These are phyloP conservation scores for Eustalomyia histrio DNA, from an alignment of 2,888 invertebrate genomes.

Conservation along the genomic window DNA sequence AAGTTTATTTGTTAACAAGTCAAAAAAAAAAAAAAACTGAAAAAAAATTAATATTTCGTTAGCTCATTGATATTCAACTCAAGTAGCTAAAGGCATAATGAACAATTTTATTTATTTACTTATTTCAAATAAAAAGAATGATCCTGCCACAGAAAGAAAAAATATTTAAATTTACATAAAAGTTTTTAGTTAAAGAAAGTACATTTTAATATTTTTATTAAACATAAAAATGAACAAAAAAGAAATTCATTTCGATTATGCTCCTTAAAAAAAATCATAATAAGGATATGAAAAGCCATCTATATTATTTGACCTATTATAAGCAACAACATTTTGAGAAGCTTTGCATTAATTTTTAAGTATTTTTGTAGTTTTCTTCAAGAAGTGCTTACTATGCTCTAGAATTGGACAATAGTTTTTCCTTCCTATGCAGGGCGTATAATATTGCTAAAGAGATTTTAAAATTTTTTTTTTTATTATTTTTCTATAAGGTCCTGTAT, in stretches of 20 bases:
- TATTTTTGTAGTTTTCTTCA: constrained; percentile 5
- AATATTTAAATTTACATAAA: constrained; percentile 28
- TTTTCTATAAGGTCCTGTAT: constrained; percentile 23
- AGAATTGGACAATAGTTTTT: constrained; percentile 15
- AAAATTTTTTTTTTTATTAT: too few relatives aligned
- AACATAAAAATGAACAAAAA: constrained; percentile 17
- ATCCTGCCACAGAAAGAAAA: background rate
- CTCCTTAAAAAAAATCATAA: constrained; percentile 14
- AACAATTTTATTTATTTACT: constrained; percentile 32
- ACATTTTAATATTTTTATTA: constrained; percentile 9
- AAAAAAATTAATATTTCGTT: background rate
- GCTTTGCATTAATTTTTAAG: constrained; percentile 9
- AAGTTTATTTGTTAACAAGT: constrained; percentile 20
- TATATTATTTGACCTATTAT: background rate
- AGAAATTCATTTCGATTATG: constrained; percentile 11
- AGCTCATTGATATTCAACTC: constrained; percentile 49
- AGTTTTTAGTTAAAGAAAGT: constrained; percentile 10
- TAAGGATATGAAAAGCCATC: constrained; percentile 11
- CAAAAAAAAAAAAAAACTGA: background rate
- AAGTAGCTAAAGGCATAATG: constrained; percentile 33
- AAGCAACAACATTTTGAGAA: background rate
- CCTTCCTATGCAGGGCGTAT: constrained; percentile 4
- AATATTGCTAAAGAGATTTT: constrained; percentile 43
- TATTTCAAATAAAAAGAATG: background rate
- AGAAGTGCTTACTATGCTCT: constrained; percentile 39